Conservation (phyloP, 2,113 vertebrate species). For the Esox niger region DNA sequence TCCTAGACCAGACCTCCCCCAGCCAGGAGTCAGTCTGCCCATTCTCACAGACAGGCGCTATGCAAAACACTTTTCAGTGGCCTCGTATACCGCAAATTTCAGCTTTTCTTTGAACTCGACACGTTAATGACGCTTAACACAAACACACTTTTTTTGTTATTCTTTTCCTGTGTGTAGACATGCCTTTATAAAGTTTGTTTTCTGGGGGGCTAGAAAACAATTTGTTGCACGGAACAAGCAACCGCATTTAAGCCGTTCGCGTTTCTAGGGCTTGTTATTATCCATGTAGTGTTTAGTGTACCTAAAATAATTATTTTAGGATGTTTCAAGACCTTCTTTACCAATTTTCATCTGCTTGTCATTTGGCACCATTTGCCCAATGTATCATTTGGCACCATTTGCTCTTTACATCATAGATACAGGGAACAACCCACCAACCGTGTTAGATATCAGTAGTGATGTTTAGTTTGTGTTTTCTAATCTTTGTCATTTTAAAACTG, state of each 20-base stretch:
- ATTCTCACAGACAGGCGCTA: slow-evolving; percentile 37
- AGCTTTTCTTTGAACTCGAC: slow-evolving; percentile 14
- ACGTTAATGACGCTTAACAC: slow-evolving; percentile 3
- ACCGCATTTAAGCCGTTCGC: background rate
- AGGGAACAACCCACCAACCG: background rate
- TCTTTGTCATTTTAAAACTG: no score
- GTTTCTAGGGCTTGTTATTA: background rate
- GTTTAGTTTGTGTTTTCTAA: background rate
- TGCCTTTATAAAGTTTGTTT: background rate
- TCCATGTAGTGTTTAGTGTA: background rate
- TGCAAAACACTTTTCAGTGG: slow-evolving; percentile 37
- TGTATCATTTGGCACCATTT: no score
- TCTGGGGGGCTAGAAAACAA: background rate
- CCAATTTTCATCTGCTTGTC: background rate
- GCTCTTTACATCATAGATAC: no score
- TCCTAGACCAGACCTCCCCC: slow-evolving; percentile 28
- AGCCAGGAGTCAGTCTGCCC: slow-evolving; percentile 26
- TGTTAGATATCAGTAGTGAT: background rate
- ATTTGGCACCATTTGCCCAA: no score
- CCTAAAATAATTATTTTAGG: no score
- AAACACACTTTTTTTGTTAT: background rate
- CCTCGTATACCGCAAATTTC: slow-evolving; percentile 9
- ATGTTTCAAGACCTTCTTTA: no score
- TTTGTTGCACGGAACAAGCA: background rate
- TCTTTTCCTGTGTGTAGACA: slow-evolving; percentile 1